phyloP scores from a whole-genome alignment of 2,113 vertebrate genomes.

The Emydura subglobosa region DNA sequence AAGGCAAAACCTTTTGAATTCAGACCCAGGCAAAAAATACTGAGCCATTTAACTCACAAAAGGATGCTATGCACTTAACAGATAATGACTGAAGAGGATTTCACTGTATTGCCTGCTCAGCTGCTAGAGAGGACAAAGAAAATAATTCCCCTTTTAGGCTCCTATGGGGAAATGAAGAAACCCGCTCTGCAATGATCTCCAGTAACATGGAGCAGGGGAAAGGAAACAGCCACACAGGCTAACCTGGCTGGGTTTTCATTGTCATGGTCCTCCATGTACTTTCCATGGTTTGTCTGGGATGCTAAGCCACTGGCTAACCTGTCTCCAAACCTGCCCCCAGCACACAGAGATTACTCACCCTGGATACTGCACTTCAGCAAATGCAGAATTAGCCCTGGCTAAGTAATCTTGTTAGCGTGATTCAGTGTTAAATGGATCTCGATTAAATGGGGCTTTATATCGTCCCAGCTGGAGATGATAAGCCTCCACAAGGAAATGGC shows the following conservation, averaged over 20 bases:
- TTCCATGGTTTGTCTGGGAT: conserved; percentile 61
- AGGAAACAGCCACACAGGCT: neutral
- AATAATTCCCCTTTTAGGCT: conserved; percentile 70
- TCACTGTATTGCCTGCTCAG: conserved; percentile 71
- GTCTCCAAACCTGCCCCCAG: conserved; percentile 62
- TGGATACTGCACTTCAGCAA: conserved; percentile 72
- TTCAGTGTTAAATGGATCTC: conserved; percentile 78
- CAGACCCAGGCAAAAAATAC: conserved; percentile 70
- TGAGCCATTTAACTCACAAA: conserved; percentile 76
- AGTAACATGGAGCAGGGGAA: neutral
- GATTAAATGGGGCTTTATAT: conserved; percentile 77
- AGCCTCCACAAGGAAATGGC: conserved; percentile 73
- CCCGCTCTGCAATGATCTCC: conserved; percentile 47
- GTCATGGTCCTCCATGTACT: conserved; percentile 54
- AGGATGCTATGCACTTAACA: conserved; percentile 72
- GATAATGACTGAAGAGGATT: conserved; percentile 75
- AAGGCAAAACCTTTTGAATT: conserved; percentile 76
- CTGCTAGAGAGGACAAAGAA: conserved; percentile 71
- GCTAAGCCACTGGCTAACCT: conserved; percentile 70
- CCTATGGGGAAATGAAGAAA: conserved; percentile 55
- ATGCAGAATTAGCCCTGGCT: conserved; percentile 68
- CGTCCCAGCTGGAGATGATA: conserved; percentile 78
- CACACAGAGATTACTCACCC: conserved; percentile 63
- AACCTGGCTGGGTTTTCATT: conserved; percentile 43
- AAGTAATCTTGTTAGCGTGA: conserved; percentile 74